phyloP scores from a whole-genome alignment of 2,797 vertebrate species.

The Martes flavigula region DNA sequence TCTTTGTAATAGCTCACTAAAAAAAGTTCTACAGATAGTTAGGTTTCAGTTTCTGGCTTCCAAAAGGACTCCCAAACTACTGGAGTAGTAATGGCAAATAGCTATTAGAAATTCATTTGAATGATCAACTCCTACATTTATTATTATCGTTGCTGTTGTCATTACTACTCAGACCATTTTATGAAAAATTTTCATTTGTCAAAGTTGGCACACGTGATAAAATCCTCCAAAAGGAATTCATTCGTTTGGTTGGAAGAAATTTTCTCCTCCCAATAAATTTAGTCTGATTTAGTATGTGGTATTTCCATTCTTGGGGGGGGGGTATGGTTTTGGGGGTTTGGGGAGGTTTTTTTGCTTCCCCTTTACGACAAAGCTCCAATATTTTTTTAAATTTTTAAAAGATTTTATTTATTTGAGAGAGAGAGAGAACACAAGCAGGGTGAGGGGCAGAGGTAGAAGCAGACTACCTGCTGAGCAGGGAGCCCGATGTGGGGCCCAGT shows the following conservation, averaged over 20 bases:
- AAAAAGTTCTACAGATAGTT: not conserved
- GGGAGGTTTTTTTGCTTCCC: not conserved
- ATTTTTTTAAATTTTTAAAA: too few relatives aligned
- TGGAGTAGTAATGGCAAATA: not conserved
- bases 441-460: too few relatives aligned
- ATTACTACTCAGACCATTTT: not conserved
- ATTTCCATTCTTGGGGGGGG: not conserved
- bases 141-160: not conserved
- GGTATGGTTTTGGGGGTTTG: not conserved
- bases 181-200: not conserved
- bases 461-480: too few relatives aligned
- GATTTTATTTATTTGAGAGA: too few relatives aligned
- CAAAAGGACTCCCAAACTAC: not conserved
- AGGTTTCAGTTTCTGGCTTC: not conserved
- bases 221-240: slow-evolving; percentile 4
- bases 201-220: not conserved
- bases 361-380: not conserved
- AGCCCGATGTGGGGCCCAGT: too few relatives aligned
- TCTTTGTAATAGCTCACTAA: not conserved
- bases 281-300: not conserved
- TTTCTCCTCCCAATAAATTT: not conserved
- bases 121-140: not conserved
- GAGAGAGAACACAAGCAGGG: too few relatives aligned
- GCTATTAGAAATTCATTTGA: not conserved
- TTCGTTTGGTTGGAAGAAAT: not conserved